Percentiles rank a stretch among this genome's conserved stretches.
phyloP scores from a whole-genome alignment of 64 coral and sea anemone species.

The Dendronephthya gigantea region DNA sequence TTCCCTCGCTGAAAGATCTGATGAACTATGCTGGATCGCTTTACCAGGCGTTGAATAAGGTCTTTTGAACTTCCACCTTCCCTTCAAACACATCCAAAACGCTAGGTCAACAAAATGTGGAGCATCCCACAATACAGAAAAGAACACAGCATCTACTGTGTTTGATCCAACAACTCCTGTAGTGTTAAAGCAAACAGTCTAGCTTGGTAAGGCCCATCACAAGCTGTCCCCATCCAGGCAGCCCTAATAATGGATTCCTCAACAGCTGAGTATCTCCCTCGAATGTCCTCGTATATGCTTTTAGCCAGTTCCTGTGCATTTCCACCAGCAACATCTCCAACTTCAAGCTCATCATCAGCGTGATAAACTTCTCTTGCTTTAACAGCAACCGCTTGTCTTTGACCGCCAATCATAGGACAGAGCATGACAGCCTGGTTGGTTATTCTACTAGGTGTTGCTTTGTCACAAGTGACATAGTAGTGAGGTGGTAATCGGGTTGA shows the following conservation, averaged over 20 bases:
- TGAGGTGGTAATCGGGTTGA: conserved; percentile 3
- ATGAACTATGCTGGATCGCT: background rate
- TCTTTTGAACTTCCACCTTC: conserved; percentile 8
- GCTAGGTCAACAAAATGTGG: background rate
- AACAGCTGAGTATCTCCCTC: background rate
- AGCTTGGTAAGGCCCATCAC: background rate
- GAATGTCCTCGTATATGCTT: background rate
- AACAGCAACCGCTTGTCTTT: conserved; percentile 13
- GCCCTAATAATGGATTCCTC: background rate
- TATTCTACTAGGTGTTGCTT: background rate
- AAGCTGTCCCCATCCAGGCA: conserved; percentile 14
- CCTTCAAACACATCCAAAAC: background rate
- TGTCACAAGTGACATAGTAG: conserved; percentile 6
- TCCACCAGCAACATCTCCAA: background rate
- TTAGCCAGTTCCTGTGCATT: background rate
- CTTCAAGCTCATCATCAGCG: background rate
- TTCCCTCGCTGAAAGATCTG: conserved; percentile 9
- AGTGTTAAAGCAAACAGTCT: background rate
- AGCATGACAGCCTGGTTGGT: conserved; percentile 15
- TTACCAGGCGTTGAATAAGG: conserved; percentile 11
- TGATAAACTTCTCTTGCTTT: conserved; percentile 6
- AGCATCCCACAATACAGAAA: conserved; percentile 8
- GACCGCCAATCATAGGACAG: conserved; percentile 14
- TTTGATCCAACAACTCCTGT: background rate
- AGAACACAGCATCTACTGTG: background rate